A percentile compares a stretch with the other conserved stretches of the same genome.
These are phyloP conservation scores for Lanistes nyassanus DNA, from an alignment of 1,140 invertebrate genomes.

Conservation along the genomic window DNA sequence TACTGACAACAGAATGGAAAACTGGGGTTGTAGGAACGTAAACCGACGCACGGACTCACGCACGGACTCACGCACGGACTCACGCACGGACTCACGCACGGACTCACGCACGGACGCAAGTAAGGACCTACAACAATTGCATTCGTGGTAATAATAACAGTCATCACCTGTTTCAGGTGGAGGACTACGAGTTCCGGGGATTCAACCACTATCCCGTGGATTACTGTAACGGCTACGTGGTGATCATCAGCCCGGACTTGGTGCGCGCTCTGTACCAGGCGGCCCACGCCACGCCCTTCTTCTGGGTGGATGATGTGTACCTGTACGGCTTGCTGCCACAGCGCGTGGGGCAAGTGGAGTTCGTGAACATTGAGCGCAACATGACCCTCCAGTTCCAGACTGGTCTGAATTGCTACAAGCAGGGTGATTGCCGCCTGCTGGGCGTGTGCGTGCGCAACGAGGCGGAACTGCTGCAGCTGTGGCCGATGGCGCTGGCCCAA, in stretches of 20 bases:
- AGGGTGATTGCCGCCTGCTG: constrained; percentile 26
- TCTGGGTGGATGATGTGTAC: constrained; percentile 68
- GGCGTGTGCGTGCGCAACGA: constrained; percentile 24
- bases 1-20: too few species aligned
- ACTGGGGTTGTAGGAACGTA: too few species aligned
- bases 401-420: constrained; percentile 35
- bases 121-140: too few species aligned
- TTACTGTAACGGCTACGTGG: constrained; percentile 66
- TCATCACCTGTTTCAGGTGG: constrained; percentile 28
- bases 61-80: too few species aligned
- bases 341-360: constrained; percentile 34
- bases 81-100: too few species aligned
- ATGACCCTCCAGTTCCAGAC: constrained; percentile 32
- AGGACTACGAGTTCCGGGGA: constrained; percentile 40
- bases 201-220: constrained; percentile 40
- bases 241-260: constrained; percentile 63
- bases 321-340: constrained; percentile 61
- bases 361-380: constrained; percentile 33
- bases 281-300: constrained; percentile 51
- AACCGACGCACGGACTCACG: too few species aligned
- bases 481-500: constrained; percentile 13
- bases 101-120: too few species aligned
- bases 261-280: constrained; percentile 58
- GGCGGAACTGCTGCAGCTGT: constrained; percentile 18
- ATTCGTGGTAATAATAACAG: too few species aligned